These are phyloP conservation scores for Aix galericulata DNA, from an alignment of 2,113 vertebrate genomes.

Conservation along the genomic window DNA sequence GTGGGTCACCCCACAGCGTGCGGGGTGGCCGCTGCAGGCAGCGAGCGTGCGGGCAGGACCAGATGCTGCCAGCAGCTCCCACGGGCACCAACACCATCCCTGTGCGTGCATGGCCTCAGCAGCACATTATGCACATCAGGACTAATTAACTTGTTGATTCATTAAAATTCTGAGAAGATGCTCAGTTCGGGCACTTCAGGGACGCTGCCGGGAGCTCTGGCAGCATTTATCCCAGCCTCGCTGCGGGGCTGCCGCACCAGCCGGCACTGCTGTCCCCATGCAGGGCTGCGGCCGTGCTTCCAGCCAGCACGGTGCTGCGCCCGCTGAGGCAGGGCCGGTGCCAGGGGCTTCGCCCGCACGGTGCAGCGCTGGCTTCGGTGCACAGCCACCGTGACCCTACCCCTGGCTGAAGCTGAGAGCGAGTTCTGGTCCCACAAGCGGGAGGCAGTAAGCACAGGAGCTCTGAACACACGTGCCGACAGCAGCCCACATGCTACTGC, in stretches of 20 bases:
- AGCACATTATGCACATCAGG: background rate
- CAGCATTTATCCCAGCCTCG: background rate
- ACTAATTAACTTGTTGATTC: slow-evolving; percentile 64
- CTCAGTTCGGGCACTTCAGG: background rate
- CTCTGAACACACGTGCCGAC: background rate
- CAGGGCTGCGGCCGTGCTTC: background rate
- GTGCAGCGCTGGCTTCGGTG: too few species aligned
- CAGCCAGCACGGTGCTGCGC: background rate
- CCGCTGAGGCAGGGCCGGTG: background rate
- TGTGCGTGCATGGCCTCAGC: background rate
- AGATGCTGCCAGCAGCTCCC: background rate
- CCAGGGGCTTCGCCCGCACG: background rate
- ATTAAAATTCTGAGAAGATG: background rate
- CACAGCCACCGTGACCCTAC: background rate
- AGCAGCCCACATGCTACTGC: background rate
- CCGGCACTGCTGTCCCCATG: background rate
- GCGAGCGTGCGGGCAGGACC: background rate
- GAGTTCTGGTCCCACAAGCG: fast-evolving
- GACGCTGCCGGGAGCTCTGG: background rate
- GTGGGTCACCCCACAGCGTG: background rate
- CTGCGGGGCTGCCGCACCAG: too few species aligned
- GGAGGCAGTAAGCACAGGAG: background rate
- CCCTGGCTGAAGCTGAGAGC: background rate
- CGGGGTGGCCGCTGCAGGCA: background rate
- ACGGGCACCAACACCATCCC: background rate